Percentiles rank a stretch among this genome's conserved stretches.
These are phyloP conservation scores for Porites lutea DNA, from an alignment of 64 coral and sea anemone species.

Conservation along the genomic window DNA sequence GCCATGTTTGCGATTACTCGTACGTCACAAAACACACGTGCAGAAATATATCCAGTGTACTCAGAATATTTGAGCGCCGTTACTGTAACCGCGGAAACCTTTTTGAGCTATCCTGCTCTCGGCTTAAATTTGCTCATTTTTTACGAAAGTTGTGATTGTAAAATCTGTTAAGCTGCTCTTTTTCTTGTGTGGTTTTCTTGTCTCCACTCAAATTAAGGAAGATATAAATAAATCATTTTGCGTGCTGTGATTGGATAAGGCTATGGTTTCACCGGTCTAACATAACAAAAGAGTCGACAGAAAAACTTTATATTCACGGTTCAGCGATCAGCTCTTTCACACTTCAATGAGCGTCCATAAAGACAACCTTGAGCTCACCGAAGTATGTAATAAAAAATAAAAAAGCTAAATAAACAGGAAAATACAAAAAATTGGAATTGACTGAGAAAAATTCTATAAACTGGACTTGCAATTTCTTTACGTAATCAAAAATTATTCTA, in stretches of 20 bases:
- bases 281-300: constrained; percentile 28
- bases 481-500: too few relatives aligned
- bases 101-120: not conserved
- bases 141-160: not conserved
- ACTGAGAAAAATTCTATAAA: too few relatives aligned
- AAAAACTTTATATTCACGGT: not conserved
- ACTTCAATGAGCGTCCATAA: not conserved
- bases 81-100: not conserved
- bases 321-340: not conserved
- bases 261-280: constrained; percentile 11
- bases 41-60: not conserved
- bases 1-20: constrained; percentile 31
- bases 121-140: not conserved
- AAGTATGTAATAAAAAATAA: not conserved
- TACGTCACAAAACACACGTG: constrained; percentile 56
- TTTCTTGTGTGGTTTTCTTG: constrained; percentile 28
- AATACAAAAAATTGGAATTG: not conserved
- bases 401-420: not conserved
- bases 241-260: constrained; percentile 2
- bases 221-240: constrained; percentile 54
- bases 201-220: constrained; percentile 4
- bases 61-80: not conserved
- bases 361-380: not conserved
- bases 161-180: not conserved
- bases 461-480: too few relatives aligned